Percentiles rank a stretch among this genome's conserved stretches.
These are phyloP conservation scores for Prosapia bicincta DNA, from an alignment of 2,888 invertebrate genomes.

Conservation along the genomic window DNA sequence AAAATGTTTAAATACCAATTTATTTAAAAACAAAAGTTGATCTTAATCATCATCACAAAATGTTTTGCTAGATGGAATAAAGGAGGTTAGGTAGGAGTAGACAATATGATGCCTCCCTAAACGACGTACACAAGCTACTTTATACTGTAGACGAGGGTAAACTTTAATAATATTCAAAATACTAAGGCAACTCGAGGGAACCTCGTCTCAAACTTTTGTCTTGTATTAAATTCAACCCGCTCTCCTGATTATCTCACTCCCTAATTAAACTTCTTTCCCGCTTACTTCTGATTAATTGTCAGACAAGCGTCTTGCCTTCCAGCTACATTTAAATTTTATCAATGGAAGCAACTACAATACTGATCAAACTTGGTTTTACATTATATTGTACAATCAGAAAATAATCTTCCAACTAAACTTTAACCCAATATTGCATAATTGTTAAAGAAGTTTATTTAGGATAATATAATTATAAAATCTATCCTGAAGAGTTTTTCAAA, in stretches of 20 bases:
- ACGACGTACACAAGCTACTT: neutral
- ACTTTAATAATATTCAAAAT: neutral
- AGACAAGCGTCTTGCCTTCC: neutral
- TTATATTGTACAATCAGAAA: no score
- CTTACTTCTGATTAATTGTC: neutral
- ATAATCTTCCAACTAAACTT: no score
- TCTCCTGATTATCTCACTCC: neutral
- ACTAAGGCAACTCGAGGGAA: neutral
- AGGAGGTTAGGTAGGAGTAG: neutral
- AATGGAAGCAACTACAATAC: neutral
- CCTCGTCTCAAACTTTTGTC: neutral
- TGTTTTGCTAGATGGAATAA: neutral
- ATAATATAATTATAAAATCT: no score
- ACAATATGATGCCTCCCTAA: constrained; percentile 2
- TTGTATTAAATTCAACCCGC: neutral
- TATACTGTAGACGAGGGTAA: constrained; percentile 2
- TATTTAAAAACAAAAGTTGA: neutral
- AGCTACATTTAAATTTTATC: neutral
- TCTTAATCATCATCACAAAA: neutral
- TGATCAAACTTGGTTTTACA: no score
- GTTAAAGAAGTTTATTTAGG: no score
- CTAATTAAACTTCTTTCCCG: constrained; percentile 2
- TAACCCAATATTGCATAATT: no score
- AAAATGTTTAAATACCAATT: no score
- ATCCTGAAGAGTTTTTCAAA: no score